Percentiles rank a stretch among this genome's conserved stretches.
Evolutionary conservation across 1,140 invertebrate genomes (phyloP).

Genomic region (Antheraea pernyi): DNA sequence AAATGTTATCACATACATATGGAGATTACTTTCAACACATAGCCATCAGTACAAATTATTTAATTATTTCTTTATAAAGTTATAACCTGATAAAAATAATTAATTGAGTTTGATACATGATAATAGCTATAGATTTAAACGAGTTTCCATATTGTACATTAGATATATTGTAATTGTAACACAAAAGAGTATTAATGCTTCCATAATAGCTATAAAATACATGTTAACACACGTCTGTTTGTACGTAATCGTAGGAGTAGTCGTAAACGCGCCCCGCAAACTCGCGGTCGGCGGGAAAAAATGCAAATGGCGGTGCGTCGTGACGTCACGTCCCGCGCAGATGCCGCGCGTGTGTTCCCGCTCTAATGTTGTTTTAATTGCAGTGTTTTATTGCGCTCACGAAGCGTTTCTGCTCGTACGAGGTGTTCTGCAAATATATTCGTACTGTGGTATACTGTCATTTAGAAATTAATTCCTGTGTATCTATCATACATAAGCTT

Average conservation of each 20-base stretch:
- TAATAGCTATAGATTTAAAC: no score
- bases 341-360: constrained; percentile 23
- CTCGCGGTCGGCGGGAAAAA: constrained; percentile 29
- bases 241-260: not conserved
- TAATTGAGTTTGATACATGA: no score
- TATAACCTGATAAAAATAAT: no score
- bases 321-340: constrained; percentile 34
- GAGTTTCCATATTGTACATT: not conserved
- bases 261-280: constrained; percentile 15
- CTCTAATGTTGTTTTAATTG: constrained; percentile 29
- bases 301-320: constrained; percentile 38
- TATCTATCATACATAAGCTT: no score
- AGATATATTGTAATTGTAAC: not conserved
- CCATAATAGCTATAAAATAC: constrained; percentile 5
- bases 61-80: no score
- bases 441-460: no score
- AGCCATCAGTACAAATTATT: no score
- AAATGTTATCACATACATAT: no score
- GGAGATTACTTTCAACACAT: no score
- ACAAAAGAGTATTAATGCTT: constrained; percentile 2
- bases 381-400: constrained; percentile 15
- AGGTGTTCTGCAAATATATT: not conserved
- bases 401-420: not conserved
- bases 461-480: no score
- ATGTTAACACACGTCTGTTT: constrained; percentile 7